A percentile compares a stretch with the other conserved stretches of the same genome.
Evolutionary conservation across 1,140 invertebrate genomes (phyloP).

Genomic region (Hycleus phaleratus): DNA sequence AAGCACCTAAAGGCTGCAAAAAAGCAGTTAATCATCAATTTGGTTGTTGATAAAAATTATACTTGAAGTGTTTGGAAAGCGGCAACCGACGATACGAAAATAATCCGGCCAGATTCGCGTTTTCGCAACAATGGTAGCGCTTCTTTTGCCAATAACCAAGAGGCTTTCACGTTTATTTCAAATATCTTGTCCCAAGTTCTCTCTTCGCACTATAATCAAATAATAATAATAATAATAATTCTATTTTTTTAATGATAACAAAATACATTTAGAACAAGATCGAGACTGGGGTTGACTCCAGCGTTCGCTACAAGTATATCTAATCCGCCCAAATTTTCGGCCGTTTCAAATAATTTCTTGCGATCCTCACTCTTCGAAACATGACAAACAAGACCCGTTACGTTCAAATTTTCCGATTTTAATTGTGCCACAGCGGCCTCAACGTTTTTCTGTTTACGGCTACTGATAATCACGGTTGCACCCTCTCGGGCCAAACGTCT

Average conservation of each 20-base stretch:
- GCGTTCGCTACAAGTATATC: conserved; percentile 96
- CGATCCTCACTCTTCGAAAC: conserved; percentile 74
- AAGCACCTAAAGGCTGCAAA: conserved; percentile 72
- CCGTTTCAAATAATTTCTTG: conserved; percentile 60
- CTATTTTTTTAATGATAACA: background rate
- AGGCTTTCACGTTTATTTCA: conserved; percentile 88
- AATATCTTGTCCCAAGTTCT: conserved; percentile 91
- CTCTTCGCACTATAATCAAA: conserved; percentile 59
- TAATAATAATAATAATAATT: background rate
- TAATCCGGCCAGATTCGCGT: conserved; percentile 45
- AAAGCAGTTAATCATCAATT: background rate
- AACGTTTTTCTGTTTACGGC: conserved; percentile 82
- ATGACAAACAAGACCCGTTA: conserved; percentile 77
- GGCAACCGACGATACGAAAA: too few relatives aligned
- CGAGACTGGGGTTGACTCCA: conserved; percentile 79
- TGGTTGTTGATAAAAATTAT: background rate
- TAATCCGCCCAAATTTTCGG: conserved; percentile 72
- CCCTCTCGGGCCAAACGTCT: conserved; percentile 80
- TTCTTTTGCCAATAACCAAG: conserved; percentile 83
- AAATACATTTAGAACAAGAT: conserved; percentile 67
- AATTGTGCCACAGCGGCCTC: conserved; percentile 68
- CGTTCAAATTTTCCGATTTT: conserved; percentile 54
- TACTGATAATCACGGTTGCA: conserved; percentile 86
- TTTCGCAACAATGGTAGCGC: conserved; percentile 74
- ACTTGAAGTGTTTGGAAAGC: too few relatives aligned